A percentile compares a stretch with the other conserved stretches of the same genome.
Evolutionary conservation across 2,888 invertebrate genomes (phyloP).

Genomic region (Sesamia inferens): DNA sequence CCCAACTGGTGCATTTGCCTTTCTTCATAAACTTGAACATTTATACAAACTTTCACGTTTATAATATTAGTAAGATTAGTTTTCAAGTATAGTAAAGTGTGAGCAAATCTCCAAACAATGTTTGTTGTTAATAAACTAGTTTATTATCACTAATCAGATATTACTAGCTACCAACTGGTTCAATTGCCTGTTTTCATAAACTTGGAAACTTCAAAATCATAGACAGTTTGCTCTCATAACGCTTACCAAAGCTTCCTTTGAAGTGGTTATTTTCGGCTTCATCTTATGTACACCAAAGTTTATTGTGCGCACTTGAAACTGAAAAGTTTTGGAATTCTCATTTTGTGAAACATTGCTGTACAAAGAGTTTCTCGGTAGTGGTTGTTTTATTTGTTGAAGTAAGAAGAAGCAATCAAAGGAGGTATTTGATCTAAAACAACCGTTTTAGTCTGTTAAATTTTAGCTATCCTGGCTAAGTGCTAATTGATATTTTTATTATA

Average conservation of each 20-base stretch:
- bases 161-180: conserved; percentile 10
- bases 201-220: conserved; percentile 39
- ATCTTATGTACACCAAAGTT: conserved; percentile 23
- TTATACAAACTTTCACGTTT: no score
- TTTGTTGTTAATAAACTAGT: conserved; percentile 12
- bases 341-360: conserved; percentile 17
- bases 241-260: conserved; percentile 32
- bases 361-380: not conserved
- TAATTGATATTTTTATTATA: not conserved
- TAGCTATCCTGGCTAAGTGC: no score
- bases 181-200: conserved; percentile 38
- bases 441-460: not conserved
- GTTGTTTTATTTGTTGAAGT: conserved; percentile 6
- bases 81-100: no score
- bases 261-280: conserved; percentile 24
- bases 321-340: not conserved
- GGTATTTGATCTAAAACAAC: not conserved
- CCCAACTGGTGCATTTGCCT: no score
- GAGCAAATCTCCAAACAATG: no score
- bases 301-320: conserved; percentile 20
- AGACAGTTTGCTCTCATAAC: conserved; percentile 29
- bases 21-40: no score
- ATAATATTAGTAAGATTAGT: no score
- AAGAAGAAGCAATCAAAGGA: not conserved
- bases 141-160: conserved; percentile 1